Evolutionary conservation across 2,113 vertebrate genomes (phyloP), one percentile per base, ranked within the genome.

Genomic region (Perca schrenkii): DNA sequence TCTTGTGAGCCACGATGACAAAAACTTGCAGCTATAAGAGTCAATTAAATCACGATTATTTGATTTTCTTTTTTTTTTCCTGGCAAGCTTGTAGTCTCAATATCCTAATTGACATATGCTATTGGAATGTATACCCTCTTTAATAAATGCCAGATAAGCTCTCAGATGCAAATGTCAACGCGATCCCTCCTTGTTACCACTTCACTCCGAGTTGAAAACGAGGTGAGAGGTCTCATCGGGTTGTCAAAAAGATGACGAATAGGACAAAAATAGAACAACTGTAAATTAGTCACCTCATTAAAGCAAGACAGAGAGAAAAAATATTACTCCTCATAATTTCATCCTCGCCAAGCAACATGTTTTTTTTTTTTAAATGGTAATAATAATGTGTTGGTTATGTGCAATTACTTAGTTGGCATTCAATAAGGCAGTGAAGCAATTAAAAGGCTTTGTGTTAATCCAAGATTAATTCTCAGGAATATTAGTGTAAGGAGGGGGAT

Each of bases 361-460:
- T 85, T 80, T 50, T 25, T 72, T 85, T 25, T 72, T 85, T 34
- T 11, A 43, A 43, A 43, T 43, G 2, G 8, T 43, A 43, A 43
- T 40, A 40, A 40, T 43, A 43, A 43, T 43, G 40, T 43, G 40
- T 87, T 86, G 72, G 86, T 85, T 88, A 80, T 87, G 82, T 79
- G 78, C 82, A 90, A 85, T 90, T 89, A 91, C 84, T 87, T 88
- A 87, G 88, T 86, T 91, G 92, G 77, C 77, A 83, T 90, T 94
- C 82, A 90, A 88, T 90, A 83, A 89, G 77, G 84, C 72, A 69
- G 63, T 54, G 73, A 84, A 86, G 91, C 82, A 91, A 88, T 91
- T 92, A 91, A 92, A 63, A 82, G 74, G 79, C 82, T 91, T 91
- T 92, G 88, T 91, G 88, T 87, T 94, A 91, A 94, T 93, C 89